Evolutionary conservation across 2,797 vertebrate genomes (phyloP), one percentile per base, ranked within the genome.

Genomic region (Rhinichthys osculus): DNA sequence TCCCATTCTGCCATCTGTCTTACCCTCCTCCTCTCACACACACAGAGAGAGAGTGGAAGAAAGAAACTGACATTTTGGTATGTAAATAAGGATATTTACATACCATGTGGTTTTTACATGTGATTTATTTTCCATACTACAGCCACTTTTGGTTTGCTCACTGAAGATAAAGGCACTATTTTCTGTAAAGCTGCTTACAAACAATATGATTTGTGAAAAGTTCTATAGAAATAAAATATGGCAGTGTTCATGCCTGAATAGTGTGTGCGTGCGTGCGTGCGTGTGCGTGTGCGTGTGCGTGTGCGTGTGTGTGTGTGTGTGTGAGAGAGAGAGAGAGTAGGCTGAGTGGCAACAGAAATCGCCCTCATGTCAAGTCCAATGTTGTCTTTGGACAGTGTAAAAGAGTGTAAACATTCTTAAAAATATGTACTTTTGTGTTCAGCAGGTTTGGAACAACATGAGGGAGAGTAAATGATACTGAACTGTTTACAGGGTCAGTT

Each of bases 1-100:
- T 57, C 21, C 33, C 11, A 21, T 77, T 83, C 80, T 38, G 83
- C 81, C 62, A 78, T 88, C 83, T 83, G 62, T 80, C 35, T 59
- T 73, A 78, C 14, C 17, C 33, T 79, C 19, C 19, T 57, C 21
- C 30, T 33, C 33, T 6, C 5, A 4, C 71, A 66, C 35, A 66
- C 35, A 38, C 38, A 35, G 2, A n/a, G 7, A n/a, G 7, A 59
- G 11, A 83, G 19, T 50, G 14, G 2, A 44, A 44, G 27, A 82
- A 30, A 59, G n/a, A 59, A 16, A 70, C 2, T 52, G 47, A n/a
- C 35, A 57, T 40, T 38, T n/a, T 59, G 35, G 21, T 17, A 78
- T 40, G 21, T 78, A n/a, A 40, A 40, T 59, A 78, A 78, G 4
- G 59, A 59, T 17, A 78, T 78, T 78, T 17, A 50, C 47, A 50